phyloP scores from a whole-genome alignment of 2,113 vertebrate species.

The Apistogramma diplotaenia region DNA sequence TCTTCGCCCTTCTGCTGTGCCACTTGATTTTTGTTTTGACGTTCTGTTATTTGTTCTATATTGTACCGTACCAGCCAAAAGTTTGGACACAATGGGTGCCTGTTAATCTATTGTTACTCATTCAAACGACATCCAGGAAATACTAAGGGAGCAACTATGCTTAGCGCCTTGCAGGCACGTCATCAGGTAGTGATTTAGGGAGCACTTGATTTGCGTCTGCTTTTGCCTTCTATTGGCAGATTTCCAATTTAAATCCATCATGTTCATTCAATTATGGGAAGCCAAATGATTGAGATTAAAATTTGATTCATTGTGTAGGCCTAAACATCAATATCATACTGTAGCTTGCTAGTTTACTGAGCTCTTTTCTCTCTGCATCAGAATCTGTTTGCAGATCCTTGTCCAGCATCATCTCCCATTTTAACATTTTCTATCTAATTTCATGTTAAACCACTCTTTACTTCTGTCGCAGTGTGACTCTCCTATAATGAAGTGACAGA shows the following conservation, averaged over 20 bases:
- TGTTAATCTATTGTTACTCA: neutral
- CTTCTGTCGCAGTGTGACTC: no score
- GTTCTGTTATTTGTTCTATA: no score
- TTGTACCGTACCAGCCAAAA: no score
- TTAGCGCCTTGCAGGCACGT: neutral
- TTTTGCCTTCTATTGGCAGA: neutral
- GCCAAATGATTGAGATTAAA: neutral
- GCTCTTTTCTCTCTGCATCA: no score
- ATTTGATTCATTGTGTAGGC: neutral
- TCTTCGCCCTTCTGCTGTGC: rapidly evolving
- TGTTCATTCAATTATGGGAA: neutral
- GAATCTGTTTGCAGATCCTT: no score
- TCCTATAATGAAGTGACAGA: no score
- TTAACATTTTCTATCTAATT: no score
- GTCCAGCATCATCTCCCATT: no score
- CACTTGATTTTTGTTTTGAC: neutral
- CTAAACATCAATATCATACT: neutral
- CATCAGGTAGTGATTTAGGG: neutral
- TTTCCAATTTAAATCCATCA: neutral
- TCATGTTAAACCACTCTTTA: no score
- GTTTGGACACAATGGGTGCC: no score
- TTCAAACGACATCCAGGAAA: neutral
- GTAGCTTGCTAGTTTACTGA: no score
- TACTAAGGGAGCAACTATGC: neutral
- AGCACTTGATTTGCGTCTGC: no score